Evolutionary conservation across 2,797 vertebrate genomes (phyloP).

Genomic region (Eospalax fontanierii): DNA sequence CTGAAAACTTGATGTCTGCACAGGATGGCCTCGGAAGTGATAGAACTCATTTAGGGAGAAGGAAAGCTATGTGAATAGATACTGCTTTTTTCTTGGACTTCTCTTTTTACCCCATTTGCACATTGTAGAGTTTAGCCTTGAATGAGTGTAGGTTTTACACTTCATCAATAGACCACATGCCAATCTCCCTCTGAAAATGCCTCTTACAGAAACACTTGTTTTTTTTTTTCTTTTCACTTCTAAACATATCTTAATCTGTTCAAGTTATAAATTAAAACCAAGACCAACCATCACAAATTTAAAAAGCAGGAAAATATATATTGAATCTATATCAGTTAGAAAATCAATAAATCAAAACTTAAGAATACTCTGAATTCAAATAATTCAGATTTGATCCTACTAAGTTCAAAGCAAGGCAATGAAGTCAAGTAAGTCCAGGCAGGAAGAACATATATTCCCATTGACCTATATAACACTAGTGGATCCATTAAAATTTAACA

Average conservation of each 20-base stretch:
- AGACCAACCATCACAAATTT: background rate
- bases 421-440: background rate
- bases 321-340: background rate
- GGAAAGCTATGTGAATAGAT: no score
- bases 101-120: background rate
- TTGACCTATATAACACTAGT: background rate
- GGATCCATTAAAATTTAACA: background rate
- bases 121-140: background rate
- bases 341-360: background rate
- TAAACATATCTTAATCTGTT: background rate
- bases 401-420: background rate
- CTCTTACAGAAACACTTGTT: no score
- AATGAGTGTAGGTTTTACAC: background rate
- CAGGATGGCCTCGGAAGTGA: no score
- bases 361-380: background rate
- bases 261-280: background rate
- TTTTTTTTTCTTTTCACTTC: background rate
- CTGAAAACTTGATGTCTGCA: no score
- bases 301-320: background rate
- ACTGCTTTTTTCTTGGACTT: no score
- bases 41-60: no score
- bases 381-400: background rate
- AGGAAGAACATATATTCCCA: background rate
- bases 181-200: background rate
- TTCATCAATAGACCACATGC: background rate